Base-by-base conservation (phyloP, 2,888 invertebrate species). In the Luperina nickerlii region DNA sequence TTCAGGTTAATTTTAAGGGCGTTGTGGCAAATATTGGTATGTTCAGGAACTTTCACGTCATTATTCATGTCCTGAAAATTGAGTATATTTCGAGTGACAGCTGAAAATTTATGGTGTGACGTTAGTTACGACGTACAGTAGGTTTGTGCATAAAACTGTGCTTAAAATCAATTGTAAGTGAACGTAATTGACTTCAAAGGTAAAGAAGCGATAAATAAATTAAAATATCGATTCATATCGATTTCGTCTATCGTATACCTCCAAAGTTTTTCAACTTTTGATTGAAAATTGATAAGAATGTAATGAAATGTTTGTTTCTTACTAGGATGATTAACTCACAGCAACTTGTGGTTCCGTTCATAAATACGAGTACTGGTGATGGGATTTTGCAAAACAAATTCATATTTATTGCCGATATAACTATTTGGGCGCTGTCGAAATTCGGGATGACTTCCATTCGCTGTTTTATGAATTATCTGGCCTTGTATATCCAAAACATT, bases 1-100 rank as follows among this genome's bases (percentile, higher is more conserved):
- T 97, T 87, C 97, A 97, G 96, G 97, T 97, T 84, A 77, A 83
- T 79, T 72, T 78, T 63, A 67, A 67, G 27, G 67, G 70, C 60
- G 66, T 60, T 73, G 82, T 82, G 79, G 79, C 77, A 83, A 74
- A 62, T 81, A 83, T 77, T 83, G 81, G 71, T 74, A 42, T 74
- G 27, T 63, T 76, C 54, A 20, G n/a, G 15, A 11, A 67, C 8
- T 45, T 66, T 57, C 5, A 24, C n/a, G 11, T 38, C 27, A 51
- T 54, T 4, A 32, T 45, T n/a, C 6, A 38, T 62, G 18, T 38
- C n/a, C 20, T 38, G 9, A 24, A 32, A 27, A 24, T 57, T 66
- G 0, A 38, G 3, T 27, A 76, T 63, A 45, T 24, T n/a, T 68
- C 38, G 15, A 60, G 69, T 45, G n/a, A 62, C 70, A 73, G 27